A percentile compares a stretch with the other conserved stretches of the same genome.
phyloP scores from a whole-genome alignment of 2,888 invertebrate species.

The Lepidochitona cinerea region DNA sequence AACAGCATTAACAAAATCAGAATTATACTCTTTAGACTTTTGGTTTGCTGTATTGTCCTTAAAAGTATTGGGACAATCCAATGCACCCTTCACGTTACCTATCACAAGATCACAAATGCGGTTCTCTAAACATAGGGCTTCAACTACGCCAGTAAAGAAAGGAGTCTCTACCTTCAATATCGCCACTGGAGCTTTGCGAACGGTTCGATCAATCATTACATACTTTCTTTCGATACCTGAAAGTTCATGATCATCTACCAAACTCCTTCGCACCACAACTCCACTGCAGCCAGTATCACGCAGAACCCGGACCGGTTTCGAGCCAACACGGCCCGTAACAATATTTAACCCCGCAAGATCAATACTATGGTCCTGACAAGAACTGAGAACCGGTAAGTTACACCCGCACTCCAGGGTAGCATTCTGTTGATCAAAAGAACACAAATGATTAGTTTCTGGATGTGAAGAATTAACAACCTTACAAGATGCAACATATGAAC shows the following conservation, averaged over 20 bases:
- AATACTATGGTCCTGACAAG: background rate
- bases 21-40: no score
- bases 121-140: slow-evolving; percentile 13
- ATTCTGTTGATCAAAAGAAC: no score
- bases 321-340: background rate
- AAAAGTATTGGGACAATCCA: background rate
- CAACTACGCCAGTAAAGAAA: slow-evolving; percentile 9
- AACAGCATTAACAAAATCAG: background rate
- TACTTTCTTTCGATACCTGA: background rate
- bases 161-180: background rate
- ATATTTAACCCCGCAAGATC: background rate
- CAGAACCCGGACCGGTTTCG: background rate
- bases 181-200: slow-evolving; percentile 1
- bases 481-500: background rate
- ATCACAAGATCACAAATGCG: slow-evolving; percentile 13
- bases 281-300: slow-evolving; percentile 14
- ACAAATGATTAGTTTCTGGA: no score
- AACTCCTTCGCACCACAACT: slow-evolving; percentile 2
- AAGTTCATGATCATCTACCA: background rate
- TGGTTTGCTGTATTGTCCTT: no score
- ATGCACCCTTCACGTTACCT: slow-evolving; percentile 7
- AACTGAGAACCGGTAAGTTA: background rate
- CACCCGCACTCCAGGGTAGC: background rate
- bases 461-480: no score
- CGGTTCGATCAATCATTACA: slow-evolving; percentile 6